Conservation (phyloP, 2,797 vertebrate species). For the Eulemur coronatus region DNA sequence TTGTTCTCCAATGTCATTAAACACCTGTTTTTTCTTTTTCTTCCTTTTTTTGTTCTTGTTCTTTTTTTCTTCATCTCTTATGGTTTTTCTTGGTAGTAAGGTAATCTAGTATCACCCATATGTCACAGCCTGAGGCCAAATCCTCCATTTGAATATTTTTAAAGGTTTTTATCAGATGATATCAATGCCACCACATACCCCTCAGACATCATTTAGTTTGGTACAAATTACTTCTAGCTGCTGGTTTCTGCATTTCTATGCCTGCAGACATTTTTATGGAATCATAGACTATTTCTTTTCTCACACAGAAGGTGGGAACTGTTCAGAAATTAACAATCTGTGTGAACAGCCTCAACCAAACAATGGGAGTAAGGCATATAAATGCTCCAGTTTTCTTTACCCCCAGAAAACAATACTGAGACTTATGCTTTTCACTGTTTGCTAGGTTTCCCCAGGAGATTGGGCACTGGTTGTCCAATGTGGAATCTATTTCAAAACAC, state of each 20-base stretch:
- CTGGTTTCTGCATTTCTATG: background rate
- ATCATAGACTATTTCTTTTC: background rate
- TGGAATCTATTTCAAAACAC: slow-evolving; percentile 1
- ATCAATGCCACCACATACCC: background rate
- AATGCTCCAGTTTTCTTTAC: background rate
- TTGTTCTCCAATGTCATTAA: background rate
- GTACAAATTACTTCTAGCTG: background rate
- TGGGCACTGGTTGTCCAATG: background rate
- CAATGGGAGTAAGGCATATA: background rate
- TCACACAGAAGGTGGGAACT: background rate
- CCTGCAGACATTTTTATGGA: background rate
- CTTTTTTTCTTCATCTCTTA: background rate
- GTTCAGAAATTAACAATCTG: background rate
- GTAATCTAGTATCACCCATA: background rate
- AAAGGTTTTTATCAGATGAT: background rate
- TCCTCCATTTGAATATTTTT: background rate
- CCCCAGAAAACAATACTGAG: background rate
- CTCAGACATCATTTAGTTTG: background rate
- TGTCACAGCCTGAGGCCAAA: background rate
- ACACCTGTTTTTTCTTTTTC: background rate
- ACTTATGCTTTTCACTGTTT: background rate
- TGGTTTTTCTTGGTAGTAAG: background rate
- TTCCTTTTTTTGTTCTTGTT: background rate
- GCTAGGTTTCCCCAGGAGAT: background rate
- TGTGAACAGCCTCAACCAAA: background rate